Evolutionary conservation across 2,113 vertebrate species (phyloP), one percentile per base, ranked within the genome.

Genomic region (Onychorhynchus coronatus): DNA sequence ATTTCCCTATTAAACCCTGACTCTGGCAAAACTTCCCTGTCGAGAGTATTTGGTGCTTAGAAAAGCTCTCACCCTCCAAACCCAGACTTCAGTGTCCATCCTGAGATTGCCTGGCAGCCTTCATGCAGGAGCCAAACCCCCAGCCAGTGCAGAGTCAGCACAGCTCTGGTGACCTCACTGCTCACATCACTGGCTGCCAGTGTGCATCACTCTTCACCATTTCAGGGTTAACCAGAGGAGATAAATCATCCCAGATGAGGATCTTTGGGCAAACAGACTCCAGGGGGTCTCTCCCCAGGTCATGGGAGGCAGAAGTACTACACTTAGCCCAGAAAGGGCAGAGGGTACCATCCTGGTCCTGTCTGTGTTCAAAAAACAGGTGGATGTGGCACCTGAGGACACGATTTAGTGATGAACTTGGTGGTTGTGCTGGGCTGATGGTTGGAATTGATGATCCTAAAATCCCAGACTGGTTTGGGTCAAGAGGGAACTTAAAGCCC

Each of bases 1-100:
- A 96, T 95, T 91, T 92, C 88, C 65, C 88, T 84, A 88, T 88
- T 97, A 93, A 94, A 39, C 6, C 50, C 52, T 56, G 7, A 1
- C 41, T 42, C 61, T 81, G 90, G 88, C 89, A 92, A 80, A 87
- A 31, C n/a, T 35, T 83, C 72, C 53, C 28, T 23, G 35, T 42
- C 44, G 65, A 55, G 84, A 91, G 73, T 4, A 46, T 23, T 58
- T 70, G 85, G 84, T 72, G 71, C 93, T 85, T 7, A 12, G 74
- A 12, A 62, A 93, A 89, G 62, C 87, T 75, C 81, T 59, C 49
- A 24, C 25, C 24, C 49, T 94, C 80, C 68, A 39, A 72, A 47
- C 11, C 31, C 39, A 7, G 50, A 12, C 31, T 41, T 24, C 47
- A 70, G 2, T 2, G 76, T 30, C 79, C 72, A 33, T 4, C 7